Percentiles rank a stretch among this genome's conserved stretches.
Evolutionary conservation across 1,140 invertebrate genomes (phyloP).

Genomic region (Pseudomyrmex concolor): DNA sequence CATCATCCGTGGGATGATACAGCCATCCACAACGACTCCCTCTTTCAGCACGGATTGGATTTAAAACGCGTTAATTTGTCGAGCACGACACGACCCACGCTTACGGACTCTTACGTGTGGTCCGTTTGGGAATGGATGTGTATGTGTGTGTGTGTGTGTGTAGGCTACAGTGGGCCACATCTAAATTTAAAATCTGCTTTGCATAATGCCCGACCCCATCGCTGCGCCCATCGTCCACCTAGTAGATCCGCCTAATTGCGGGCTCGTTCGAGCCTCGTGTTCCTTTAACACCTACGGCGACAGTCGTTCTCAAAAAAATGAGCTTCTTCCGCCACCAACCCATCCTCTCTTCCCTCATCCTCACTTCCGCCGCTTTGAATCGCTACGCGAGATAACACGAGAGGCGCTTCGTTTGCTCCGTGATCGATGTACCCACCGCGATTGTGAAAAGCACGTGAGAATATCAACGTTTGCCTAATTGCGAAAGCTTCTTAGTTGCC

Average conservation of each 20-base stretch:
- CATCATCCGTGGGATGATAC: neutral
- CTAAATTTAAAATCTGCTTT: slow-evolving; percentile 85
- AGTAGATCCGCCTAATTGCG: slow-evolving; percentile 82
- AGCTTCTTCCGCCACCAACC: slow-evolving; percentile 64
- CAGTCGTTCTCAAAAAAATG: slow-evolving; percentile 79
- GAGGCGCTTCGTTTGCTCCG: slow-evolving; percentile 9
- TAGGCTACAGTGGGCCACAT: slow-evolving; percentile 78
- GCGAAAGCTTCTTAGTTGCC: too few species aligned
- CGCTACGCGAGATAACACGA: slow-evolving; percentile 61
- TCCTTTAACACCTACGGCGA: slow-evolving; percentile 81
- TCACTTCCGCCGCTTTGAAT: slow-evolving; percentile 70
- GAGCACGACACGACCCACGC: slow-evolving; percentile 74
- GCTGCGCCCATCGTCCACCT: slow-evolving; percentile 63
- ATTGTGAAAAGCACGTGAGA: neutral
- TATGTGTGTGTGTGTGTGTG: slow-evolving; percentile 66
- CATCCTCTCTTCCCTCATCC: slow-evolving; percentile 7
- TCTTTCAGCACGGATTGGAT: slow-evolving; percentile 81
- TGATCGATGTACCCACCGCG: slow-evolving; percentile 30
- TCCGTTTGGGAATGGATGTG: slow-evolving; percentile 63
- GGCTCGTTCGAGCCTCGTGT: slow-evolving; percentile 79
- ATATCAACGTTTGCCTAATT: too few species aligned
- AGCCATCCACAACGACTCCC: slow-evolving; percentile 60
- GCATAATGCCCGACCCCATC: slow-evolving; percentile 82
- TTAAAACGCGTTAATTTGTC: slow-evolving; percentile 84
- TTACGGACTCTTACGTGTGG: slow-evolving; percentile 71